Evolutionary conservation across 2,888 invertebrate genomes (phyloP).

Genomic region (Ophion ellenae): DNA sequence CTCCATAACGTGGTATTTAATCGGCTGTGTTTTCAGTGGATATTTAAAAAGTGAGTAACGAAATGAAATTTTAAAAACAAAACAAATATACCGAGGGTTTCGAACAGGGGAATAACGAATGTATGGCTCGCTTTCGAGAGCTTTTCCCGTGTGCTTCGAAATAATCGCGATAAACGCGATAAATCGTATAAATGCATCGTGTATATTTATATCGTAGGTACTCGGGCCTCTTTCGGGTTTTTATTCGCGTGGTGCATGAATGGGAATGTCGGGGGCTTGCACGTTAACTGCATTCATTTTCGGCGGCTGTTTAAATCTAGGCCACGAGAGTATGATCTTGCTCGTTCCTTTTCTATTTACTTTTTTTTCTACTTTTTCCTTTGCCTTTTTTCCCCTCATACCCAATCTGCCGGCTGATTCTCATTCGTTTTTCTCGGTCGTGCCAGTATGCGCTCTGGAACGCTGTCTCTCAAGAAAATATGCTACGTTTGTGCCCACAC

Average conservation of each 20-base stretch:
- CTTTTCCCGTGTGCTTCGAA: not conserved
- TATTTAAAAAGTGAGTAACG: not conserved
- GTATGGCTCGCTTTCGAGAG: not conserved
- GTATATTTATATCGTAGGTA: not conserved
- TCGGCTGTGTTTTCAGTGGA: no score
- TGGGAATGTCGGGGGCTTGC: conserved; percentile 37
- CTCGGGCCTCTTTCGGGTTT: conserved; percentile 3
- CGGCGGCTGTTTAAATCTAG: conserved; percentile 52
- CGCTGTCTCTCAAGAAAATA: conserved; percentile 47
- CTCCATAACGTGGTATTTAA: no score
- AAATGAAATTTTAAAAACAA: not conserved
- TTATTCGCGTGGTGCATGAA: conserved; percentile 39
- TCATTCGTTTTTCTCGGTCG: conserved; percentile 36
- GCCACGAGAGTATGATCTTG: conserved; percentile 50
- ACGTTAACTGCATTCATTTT: conserved; percentile 47
- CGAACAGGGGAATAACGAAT: not conserved
- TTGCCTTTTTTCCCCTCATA: conserved; percentile 8
- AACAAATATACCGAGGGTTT: not conserved
- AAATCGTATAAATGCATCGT: not conserved
- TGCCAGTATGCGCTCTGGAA: conserved; percentile 54
- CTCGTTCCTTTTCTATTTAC: conserved; percentile 23
- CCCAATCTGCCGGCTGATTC: conserved; percentile 22
- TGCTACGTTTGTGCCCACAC: not conserved
- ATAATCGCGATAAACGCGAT: conserved; percentile 3
- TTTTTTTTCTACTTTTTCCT: conserved; percentile 4